These are phyloP conservation scores for Sorex araneus DNA, from an alignment of 2,113 vertebrate genomes.

Conservation along the genomic window DNA sequence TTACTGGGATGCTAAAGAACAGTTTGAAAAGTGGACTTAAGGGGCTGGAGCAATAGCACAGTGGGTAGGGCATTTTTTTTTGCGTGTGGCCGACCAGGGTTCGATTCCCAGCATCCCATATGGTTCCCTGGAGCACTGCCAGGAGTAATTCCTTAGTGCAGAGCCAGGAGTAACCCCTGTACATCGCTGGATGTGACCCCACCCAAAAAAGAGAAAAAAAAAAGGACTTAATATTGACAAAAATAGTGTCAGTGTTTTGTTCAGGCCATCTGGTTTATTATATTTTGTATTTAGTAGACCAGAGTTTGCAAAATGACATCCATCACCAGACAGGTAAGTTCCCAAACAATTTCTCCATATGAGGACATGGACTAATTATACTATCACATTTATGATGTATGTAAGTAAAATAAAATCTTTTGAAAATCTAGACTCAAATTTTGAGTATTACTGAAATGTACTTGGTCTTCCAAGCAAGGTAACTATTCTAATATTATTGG, in stretches of 20 bases:
- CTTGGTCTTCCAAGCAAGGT: neutral
- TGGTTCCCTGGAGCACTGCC: too few relatives aligned
- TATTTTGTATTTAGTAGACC: neutral
- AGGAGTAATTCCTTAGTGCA: too few relatives aligned
- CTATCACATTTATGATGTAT: neutral
- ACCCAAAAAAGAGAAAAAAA: too few relatives aligned
- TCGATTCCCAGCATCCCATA: too few relatives aligned
- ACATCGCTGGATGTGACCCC: too few relatives aligned
- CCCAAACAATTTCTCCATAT: neutral
- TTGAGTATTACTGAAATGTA: slow-evolving; percentile 51
- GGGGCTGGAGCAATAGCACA: too few relatives aligned
- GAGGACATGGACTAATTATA: neutral
- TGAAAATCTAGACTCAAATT: neutral
- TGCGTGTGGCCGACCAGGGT: too few relatives aligned
- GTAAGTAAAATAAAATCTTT: slow-evolving; percentile 32
- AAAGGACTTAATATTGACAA: neutral
- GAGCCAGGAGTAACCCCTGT: too few relatives aligned
- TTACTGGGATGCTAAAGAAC: slow-evolving; percentile 16
- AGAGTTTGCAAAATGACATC: neutral
- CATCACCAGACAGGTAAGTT: too few relatives aligned
- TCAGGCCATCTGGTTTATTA: neutral
- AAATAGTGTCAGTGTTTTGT: slow-evolving; percentile 1
- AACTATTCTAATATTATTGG: neutral
- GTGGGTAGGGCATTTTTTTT: too few relatives aligned
- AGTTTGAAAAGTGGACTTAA: too few relatives aligned